Conservation (phyloP, 2,797 vertebrate genomes). For the Tapera naevia region DNA sequence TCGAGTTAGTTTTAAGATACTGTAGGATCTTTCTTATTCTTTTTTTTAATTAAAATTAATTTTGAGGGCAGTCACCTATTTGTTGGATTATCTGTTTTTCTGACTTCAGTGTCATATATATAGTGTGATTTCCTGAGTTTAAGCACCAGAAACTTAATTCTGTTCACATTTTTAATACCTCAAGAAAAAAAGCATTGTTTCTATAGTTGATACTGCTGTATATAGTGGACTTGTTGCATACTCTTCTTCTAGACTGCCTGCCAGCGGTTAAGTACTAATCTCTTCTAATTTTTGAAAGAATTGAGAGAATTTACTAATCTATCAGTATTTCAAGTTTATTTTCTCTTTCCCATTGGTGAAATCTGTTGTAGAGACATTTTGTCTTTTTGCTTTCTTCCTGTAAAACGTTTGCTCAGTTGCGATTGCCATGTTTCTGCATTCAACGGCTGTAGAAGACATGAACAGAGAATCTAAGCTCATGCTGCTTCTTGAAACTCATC, state of each 20-base stretch:
- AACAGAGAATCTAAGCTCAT: not conserved
- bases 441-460: not conserved
- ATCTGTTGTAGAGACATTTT: not conserved
- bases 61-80: not conserved
- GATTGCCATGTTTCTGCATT: not conserved
- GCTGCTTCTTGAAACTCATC: not conserved
- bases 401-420: not conserved
- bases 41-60: not conserved
- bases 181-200: not conserved
- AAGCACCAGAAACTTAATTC: not conserved
- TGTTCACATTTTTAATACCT: not conserved
- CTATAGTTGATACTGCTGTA: not conserved
- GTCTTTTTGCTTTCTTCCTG: not conserved
- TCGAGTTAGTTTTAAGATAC: not conserved
- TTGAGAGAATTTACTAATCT: not conserved
- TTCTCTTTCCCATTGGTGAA: not conserved
- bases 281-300: not conserved
- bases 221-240: not conserved
- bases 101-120: not conserved
- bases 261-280: no score
- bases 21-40: not conserved
- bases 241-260: not conserved
- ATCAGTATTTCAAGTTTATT: not conserved
- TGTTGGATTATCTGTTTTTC: not conserved
- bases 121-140: not conserved